Evolutionary conservation across 2,797 vertebrate species (phyloP).

Genomic region (Lepus townsendii): DNA sequence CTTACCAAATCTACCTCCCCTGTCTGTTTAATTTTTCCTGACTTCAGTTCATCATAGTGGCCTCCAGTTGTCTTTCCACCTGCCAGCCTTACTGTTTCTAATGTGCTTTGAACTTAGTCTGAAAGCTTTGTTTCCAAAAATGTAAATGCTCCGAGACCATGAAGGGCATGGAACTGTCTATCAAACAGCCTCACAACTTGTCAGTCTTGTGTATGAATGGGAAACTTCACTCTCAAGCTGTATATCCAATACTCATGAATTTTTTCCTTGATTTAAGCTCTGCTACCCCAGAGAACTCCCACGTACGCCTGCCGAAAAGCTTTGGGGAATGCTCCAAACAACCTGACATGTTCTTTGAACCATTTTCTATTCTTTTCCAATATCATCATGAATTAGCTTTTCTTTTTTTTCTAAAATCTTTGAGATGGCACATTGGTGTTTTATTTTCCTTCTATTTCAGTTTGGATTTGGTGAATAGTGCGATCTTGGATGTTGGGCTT

Average conservation of each 20-base stretch:
- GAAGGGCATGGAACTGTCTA: background rate
- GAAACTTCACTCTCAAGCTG: background rate
- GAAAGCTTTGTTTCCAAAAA: background rate
- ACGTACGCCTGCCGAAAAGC: background rate
- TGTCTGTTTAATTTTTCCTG: background rate
- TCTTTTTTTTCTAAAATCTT: background rate
- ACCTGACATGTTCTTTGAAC: background rate
- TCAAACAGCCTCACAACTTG: too few relatives aligned
- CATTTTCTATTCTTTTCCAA: background rate
- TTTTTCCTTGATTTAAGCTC: background rate
- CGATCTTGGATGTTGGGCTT: background rate
- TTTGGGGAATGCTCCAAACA: background rate
- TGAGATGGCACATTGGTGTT: background rate
- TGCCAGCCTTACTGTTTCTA: background rate
- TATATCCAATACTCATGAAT: background rate
- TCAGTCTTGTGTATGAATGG: background rate
- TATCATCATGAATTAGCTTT: background rate
- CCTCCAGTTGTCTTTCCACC: background rate
- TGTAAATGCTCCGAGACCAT: background rate
- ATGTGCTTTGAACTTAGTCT: background rate
- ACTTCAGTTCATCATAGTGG: background rate
- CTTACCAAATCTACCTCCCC: background rate
- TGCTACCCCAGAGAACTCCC: background rate
- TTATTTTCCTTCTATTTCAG: background rate
- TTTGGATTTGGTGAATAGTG: slow-evolving; percentile 14